These are phyloP conservation scores for Tipula vernalis DNA, from an alignment of 2,888 invertebrate genomes.

Conservation along the genomic window DNA sequence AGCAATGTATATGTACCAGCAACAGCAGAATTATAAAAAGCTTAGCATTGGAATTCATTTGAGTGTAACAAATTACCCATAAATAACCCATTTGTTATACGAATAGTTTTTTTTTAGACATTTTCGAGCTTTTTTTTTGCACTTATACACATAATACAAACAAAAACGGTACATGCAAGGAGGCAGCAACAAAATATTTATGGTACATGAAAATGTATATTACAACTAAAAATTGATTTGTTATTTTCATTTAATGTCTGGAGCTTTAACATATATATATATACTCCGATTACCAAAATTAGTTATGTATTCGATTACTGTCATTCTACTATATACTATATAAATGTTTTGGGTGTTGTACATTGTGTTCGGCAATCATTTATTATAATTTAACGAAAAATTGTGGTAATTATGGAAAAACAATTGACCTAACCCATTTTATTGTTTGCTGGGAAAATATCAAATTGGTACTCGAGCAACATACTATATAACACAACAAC, in stretches of 20 bases:
- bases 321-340: neutral
- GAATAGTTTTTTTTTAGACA: neutral
- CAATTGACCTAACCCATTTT: neutral
- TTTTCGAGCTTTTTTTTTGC: neutral
- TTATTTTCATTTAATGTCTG: neutral
- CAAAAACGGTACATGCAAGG: neutral
- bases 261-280: no score
- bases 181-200: neutral
- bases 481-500: neutral
- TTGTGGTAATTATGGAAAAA: neutral
- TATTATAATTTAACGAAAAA: neutral
- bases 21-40: neutral
- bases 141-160: neutral
- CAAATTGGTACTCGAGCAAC: neutral
- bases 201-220: neutral
- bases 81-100: neutral
- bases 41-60: neutral
- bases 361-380: neutral
- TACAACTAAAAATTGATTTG: neutral
- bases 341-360: neutral
- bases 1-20: neutral
- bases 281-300: neutral
- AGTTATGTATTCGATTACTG: neutral
- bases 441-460: neutral
- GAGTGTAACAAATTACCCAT: neutral